phyloP scores from a whole-genome alignment of 2,888 invertebrate genomes.

The Tanypteryx hageni region DNA sequence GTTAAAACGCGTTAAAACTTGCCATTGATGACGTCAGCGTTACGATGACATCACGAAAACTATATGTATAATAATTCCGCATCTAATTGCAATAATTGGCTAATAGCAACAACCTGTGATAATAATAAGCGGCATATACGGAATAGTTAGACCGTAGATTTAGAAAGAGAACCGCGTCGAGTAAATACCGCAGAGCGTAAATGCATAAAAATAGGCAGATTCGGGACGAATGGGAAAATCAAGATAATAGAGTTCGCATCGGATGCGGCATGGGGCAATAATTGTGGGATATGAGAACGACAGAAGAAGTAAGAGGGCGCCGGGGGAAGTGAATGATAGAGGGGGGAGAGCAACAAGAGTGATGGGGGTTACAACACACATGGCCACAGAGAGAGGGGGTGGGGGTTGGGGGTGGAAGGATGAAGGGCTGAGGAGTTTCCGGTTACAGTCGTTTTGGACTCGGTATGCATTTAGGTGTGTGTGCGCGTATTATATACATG shows the following conservation, averaged over 20 bases:
- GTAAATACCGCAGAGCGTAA: no score
- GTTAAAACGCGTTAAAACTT: no score
- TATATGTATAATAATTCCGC: no score
- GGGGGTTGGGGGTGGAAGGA: not conserved
- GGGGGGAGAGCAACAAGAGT: constrained; percentile 39
- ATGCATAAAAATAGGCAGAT: no score
- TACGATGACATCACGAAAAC: no score
- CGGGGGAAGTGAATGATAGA: constrained; percentile 36
- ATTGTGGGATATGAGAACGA: not conserved
- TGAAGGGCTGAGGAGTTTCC: constrained; percentile 13
- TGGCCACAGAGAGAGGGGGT: not conserved
- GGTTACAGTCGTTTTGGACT: constrained; percentile 40
- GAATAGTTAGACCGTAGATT: no score
- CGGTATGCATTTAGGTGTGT: not conserved
- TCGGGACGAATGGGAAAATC: not conserved
- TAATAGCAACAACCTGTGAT: no score
- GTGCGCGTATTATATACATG: not conserved
- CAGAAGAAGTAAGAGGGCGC: not conserved
- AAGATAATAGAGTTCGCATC: not conserved
- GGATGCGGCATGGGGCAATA: not conserved
- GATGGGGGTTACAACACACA: constrained; percentile 15
- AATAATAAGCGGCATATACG: no score
- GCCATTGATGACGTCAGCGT: no score
- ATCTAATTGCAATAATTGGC: no score
- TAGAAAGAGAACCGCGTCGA: no score